Conservation (phyloP, 2,113 vertebrate genomes). For the Motacilla tschutschensis region DNA sequence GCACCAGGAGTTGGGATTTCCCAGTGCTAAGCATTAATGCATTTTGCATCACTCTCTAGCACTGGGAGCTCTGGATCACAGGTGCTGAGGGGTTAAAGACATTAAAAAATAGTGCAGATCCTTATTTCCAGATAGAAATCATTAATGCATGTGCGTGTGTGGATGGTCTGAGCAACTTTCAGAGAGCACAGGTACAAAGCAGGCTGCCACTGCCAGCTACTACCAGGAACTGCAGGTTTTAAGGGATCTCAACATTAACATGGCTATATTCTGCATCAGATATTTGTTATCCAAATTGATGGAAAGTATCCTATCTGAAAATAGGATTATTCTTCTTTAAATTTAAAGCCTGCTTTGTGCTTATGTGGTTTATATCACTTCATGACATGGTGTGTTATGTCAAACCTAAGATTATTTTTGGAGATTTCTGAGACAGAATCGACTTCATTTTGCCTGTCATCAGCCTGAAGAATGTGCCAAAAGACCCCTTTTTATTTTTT, state of each 20-base stretch:
- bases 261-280: conserved; percentile 39
- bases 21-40: conserved; percentile 56
- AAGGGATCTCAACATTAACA: neutral
- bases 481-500: conserved; percentile 34
- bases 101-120: neutral
- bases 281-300: conserved; percentile 62
- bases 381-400: conserved; percentile 52
- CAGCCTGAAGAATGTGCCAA: conserved; percentile 55
- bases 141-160: neutral
- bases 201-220: neutral
- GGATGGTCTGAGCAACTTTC: neutral
- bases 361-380: conserved; percentile 55
- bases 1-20: conserved; percentile 43
- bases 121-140: conserved; percentile 8
- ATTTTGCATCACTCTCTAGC: conserved; percentile 46
- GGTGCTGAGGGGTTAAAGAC: conserved; percentile 34
- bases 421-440: conserved; percentile 58
- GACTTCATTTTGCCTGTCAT: conserved; percentile 57
- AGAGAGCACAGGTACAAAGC: neutral
- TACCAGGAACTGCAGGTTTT: neutral
- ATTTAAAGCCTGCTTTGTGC: conserved; percentile 56
- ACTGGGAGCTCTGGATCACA: neutral
- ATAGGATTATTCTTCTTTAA: conserved; percentile 62
- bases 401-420: conserved; percentile 60
- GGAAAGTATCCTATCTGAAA: conserved; percentile 43